Evolutionary conservation across 2,113 vertebrate species (phyloP).

Genomic region (Periophthalmodon schlosseri): DNA sequence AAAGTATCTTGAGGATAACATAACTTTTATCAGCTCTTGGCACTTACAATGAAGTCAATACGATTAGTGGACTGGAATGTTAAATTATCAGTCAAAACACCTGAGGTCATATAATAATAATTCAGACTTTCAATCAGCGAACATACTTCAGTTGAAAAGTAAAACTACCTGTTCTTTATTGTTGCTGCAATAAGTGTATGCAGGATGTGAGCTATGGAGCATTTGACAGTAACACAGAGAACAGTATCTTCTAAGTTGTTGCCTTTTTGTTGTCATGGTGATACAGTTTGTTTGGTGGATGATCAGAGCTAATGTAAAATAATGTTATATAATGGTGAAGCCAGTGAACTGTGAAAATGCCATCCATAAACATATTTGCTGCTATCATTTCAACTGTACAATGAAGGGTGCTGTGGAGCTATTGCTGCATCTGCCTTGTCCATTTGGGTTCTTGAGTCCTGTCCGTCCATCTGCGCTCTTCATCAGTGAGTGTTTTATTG

Average conservation of each 20-base stretch:
- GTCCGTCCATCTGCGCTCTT: constrained; percentile 4
- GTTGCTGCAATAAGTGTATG: too few species aligned
- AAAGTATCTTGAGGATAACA: background rate
- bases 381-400: background rate
- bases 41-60: background rate
- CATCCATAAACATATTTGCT: background rate
- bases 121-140: background rate
- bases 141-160: background rate
- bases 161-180: too few species aligned
- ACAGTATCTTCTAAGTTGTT: too few species aligned
- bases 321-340: too few species aligned
- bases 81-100: too few species aligned
- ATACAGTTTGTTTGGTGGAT: too few species aligned
- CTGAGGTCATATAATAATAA: too few species aligned
- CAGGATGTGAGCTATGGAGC: too few species aligned
- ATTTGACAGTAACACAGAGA: too few species aligned
- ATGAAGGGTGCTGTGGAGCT: background rate
- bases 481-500: background rate
- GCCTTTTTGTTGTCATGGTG: too few species aligned
- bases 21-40: background rate
- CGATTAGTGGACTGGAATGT: too few species aligned
- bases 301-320: too few species aligned
- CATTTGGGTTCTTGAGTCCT: background rate
- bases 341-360: background rate
- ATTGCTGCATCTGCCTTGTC: background rate